A percentile compares a stretch with the other conserved stretches of the same genome.
Conservation (phyloP, 2,113 vertebrate genomes). For the Helogale parvula region DNA sequence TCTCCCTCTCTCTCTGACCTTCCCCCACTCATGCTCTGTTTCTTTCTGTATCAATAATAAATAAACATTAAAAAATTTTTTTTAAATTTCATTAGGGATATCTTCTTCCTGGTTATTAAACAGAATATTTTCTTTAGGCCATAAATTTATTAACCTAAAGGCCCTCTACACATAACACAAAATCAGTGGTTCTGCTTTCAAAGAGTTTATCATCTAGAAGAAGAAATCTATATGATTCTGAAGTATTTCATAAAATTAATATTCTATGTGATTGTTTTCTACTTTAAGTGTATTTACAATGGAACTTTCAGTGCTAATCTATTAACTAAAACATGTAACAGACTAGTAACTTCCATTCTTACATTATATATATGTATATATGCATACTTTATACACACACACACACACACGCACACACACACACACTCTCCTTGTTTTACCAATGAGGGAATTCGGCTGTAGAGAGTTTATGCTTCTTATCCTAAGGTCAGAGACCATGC, state of each 20-base stretch:
- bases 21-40: too few relatives aligned
- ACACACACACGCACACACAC: too few relatives aligned
- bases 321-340: conserved; percentile 27
- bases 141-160: background rate
- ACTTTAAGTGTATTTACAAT: conserved; percentile 33
- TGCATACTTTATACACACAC: too few relatives aligned
- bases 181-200: background rate
- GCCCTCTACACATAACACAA: background rate
- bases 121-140: background rate
- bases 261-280: background rate
- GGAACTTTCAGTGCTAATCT: background rate
- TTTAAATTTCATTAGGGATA: background rate
- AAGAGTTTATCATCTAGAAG: background rate
- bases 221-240: background rate
- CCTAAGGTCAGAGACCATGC: background rate
- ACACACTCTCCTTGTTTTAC: background rate
- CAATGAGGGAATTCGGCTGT: background rate
- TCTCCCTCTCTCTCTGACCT: too few relatives aligned
- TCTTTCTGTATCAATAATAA: too few relatives aligned
- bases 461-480: background rate
- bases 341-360: background rate
- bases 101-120: background rate
- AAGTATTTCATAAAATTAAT: conserved; percentile 32
- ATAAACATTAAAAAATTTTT: too few relatives aligned
- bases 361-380: background rate